Conservation (phyloP, 2,797 vertebrate genomes). For the Hyperoplus immaculatus region DNA sequence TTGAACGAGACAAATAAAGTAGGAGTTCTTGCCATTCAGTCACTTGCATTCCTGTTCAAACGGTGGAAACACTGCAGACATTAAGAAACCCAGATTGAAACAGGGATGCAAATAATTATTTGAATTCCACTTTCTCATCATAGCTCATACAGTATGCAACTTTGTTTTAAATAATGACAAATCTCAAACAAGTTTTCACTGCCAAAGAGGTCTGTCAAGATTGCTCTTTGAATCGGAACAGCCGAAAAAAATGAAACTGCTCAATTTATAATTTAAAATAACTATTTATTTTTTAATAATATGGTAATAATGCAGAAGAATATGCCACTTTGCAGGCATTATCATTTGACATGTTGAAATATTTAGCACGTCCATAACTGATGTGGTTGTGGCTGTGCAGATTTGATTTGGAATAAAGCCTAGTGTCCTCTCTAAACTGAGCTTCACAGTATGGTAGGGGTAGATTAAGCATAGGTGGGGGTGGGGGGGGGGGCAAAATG, state of each 20-base stretch:
- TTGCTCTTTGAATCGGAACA: constrained; percentile 42
- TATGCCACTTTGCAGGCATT: neutral
- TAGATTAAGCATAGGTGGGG: neutral
- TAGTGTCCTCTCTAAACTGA: neutral
- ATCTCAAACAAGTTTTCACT: constrained; percentile 21
- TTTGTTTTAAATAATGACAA: constrained; percentile 29
- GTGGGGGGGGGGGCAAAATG: constrained; percentile 2
- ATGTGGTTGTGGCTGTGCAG: neutral
- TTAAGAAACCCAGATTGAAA: constrained; percentile 8
- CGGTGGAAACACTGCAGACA: neutral
- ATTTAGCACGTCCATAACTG: neutral
- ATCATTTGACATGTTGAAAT: neutral
- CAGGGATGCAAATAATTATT: constrained; percentile 11
- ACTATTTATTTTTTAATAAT: neutral
- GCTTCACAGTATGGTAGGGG: neutral
- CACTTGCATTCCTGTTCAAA: neutral
- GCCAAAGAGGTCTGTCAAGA: constrained; percentile 41
- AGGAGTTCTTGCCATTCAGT: neutral
- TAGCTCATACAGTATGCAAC: neutral
- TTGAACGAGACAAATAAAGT: neutral
- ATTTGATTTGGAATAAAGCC: constrained; percentile 13
- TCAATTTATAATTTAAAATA: constrained; percentile 25
- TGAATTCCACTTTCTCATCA: neutral
- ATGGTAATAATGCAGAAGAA: neutral
- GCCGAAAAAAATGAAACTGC: constrained; percentile 28